Conservation (phyloP, 2,113 vertebrate genomes). For the Podarcis raffonei region DNA sequence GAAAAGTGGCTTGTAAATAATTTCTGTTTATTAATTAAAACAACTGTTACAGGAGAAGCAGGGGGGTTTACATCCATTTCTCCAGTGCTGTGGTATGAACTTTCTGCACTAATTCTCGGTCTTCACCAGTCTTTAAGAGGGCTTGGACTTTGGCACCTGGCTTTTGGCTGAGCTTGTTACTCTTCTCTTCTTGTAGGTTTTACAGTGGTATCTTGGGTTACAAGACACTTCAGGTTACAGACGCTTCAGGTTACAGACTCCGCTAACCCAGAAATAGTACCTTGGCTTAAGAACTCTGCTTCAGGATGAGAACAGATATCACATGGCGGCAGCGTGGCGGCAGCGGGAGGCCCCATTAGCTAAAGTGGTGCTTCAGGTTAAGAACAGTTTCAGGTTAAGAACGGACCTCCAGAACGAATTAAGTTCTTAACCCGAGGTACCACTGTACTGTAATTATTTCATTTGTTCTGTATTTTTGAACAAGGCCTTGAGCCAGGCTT, state of each 20-base stretch:
- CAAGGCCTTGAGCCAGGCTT: background rate
- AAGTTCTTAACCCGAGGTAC: too few species aligned
- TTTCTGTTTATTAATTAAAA: background rate
- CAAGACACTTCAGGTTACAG: too few species aligned
- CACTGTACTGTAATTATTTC: background rate
- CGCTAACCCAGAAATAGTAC: too few species aligned
- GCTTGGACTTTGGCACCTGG: background rate
- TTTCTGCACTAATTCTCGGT: background rate
- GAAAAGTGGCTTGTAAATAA: background rate
- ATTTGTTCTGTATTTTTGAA: background rate
- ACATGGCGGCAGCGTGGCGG: accelerated
- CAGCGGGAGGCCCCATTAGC: too few species aligned
- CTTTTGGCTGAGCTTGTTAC: background rate
- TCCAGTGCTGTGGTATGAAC: background rate
- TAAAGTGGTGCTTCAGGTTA: too few species aligned
- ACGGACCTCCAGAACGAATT: too few species aligned
- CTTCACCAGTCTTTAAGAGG: background rate
- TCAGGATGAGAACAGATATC: too few species aligned
- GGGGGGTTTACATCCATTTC: background rate
- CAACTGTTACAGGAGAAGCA: background rate
- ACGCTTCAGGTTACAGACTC: too few species aligned
- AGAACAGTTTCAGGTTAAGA: too few species aligned
- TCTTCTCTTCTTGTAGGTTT: background rate
- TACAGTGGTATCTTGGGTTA: too few species aligned
- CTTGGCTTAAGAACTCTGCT: too few species aligned